A percentile compares a stretch with the other conserved stretches of the same genome.
Conservation (phyloP, 2,888 invertebrate genomes). For the Caenorhabditis angaria region DNA sequence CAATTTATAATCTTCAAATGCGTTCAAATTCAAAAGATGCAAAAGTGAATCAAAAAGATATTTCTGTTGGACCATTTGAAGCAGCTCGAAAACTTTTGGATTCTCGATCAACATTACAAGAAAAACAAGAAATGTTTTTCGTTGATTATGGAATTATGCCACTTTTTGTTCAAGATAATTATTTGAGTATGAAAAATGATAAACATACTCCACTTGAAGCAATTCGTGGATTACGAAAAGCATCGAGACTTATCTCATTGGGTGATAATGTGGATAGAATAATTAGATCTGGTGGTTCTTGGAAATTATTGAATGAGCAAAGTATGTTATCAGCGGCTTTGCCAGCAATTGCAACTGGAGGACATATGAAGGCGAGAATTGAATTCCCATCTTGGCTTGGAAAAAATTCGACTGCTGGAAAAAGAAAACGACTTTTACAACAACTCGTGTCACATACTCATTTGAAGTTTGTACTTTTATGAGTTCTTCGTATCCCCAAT, state of each 20-base stretch:
- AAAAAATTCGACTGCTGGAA: conserved; percentile 86
- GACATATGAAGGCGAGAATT: conserved; percentile 77
- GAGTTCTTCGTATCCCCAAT: too few relatives aligned
- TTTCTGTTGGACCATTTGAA: conserved; percentile 78
- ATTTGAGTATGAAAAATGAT: conserved; percentile 78
- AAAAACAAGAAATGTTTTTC: conserved; percentile 84
- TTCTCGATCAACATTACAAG: conserved; percentile 76
- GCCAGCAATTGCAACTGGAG: conserved; percentile 86
- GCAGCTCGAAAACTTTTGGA: conserved; percentile 77
- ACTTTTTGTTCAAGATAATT: conserved; percentile 97
- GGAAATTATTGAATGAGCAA: conserved; percentile 84
- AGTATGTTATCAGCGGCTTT: conserved; percentile 90
- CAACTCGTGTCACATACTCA: conserved; percentile 88
- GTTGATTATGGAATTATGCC: conserved; percentile 95
- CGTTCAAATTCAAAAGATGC: conserved; percentile 76
- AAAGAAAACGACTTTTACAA: conserved; percentile 84
- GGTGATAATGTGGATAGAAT: conserved; percentile 86
- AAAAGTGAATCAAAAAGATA: conserved; percentile 81
- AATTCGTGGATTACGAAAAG: conserved; percentile 80
- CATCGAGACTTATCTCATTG: conserved; percentile 86
- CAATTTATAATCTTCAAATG: conserved; percentile 83
- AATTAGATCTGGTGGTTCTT: conserved; percentile 81
- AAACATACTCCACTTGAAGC: conserved; percentile 74
- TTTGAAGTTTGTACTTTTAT: conserved; percentile 78
- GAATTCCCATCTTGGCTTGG: conserved; percentile 96